These are phyloP conservation scores for Pachycephus smyrnensis DNA, from an alignment of 2,888 invertebrate species.

Conservation along the genomic window DNA sequence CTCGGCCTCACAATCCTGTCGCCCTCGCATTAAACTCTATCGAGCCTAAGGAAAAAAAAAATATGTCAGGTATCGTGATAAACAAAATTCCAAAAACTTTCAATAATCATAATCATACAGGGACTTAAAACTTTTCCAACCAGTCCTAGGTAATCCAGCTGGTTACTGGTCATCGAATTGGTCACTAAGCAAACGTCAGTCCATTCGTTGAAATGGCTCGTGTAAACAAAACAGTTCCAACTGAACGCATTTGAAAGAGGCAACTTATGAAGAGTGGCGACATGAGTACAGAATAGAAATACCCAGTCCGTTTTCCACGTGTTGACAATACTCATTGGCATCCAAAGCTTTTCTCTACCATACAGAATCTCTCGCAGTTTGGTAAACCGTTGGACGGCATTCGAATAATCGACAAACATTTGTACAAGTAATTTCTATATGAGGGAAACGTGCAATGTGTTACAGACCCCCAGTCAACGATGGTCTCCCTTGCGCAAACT, in stretches of 20 bases:
- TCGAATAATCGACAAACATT: not conserved
- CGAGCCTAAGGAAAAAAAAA: not conserved
- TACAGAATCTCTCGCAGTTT: not conserved
- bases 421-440: not conserved
- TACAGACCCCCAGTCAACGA: slow-evolving; percentile 57
- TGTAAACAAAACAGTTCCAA: not conserved
- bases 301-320: not conserved
- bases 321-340: not conserved
- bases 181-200: not conserved
- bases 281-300: not conserved
- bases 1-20: not conserved
- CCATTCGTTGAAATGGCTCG: not conserved
- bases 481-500: slow-evolving; percentile 58
- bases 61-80: not conserved
- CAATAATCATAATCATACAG: not conserved
- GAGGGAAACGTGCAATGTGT: not conserved
- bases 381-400: not conserved
- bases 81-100: not conserved
- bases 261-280: not conserved
- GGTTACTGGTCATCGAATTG: not conserved
- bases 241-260: not conserved
- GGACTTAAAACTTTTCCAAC: not conserved
- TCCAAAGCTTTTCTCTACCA: not conserved
- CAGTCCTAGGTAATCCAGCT: not conserved
- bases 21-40: not conserved